Conservation (phyloP, 2,113 vertebrate genomes). For the Nannospalax galili region DNA sequence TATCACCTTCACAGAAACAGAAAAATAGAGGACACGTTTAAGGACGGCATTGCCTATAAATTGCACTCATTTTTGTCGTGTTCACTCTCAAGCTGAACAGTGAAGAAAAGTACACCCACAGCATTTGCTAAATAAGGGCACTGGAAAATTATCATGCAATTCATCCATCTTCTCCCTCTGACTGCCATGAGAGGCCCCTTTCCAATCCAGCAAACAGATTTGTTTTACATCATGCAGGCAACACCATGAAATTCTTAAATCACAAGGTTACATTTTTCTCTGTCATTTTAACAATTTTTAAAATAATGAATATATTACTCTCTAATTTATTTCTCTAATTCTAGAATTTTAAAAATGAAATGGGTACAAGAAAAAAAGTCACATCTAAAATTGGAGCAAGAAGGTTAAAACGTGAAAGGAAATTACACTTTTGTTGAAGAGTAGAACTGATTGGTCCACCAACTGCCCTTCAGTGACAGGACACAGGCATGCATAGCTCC, state of each 20-base stretch:
- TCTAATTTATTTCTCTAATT: neutral
- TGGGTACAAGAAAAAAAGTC: conserved; percentile 30
- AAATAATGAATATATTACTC: conserved; percentile 50
- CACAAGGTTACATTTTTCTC: conserved; percentile 50
- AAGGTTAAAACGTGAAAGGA: neutral
- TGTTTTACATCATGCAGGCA: neutral
- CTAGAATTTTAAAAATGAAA: conserved; percentile 45
- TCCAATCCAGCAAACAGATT: neutral
- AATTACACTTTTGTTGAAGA: conserved; percentile 30
- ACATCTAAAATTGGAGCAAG: conserved; percentile 50
- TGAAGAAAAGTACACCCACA: conserved; percentile 46
- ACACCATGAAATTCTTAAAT: conserved; percentile 28
- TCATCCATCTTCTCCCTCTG: conserved; percentile 15
- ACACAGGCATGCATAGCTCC: conserved; percentile 41
- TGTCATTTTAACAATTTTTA: conserved; percentile 16
- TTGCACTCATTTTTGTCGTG: neutral
- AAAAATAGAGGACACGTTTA: neutral
- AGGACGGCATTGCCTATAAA: neutral
- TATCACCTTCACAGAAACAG: neutral
- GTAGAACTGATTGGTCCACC: conserved; percentile 55
- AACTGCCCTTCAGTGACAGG: conserved; percentile 59
- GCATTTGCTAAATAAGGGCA: conserved; percentile 3
- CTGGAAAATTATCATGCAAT: neutral
- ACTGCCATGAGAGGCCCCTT: neutral
- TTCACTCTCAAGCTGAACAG: conserved; percentile 7